Evolutionary conservation across 2,797 vertebrate genomes (phyloP), one percentile per base, ranked within the genome.

Genomic region (Scomberomorus guttatus): DNA sequence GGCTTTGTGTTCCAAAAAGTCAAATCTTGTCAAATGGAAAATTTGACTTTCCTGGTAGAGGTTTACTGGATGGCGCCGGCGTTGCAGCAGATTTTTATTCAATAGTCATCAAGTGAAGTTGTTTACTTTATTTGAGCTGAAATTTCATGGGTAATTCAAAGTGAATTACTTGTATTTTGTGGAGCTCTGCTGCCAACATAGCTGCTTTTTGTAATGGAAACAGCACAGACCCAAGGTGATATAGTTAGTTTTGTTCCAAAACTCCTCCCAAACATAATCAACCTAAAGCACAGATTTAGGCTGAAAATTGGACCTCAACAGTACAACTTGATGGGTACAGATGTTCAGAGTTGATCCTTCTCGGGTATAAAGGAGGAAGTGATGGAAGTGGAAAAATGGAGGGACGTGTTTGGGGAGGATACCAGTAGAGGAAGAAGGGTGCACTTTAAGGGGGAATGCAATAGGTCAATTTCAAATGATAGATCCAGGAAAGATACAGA

Each of bases 51-150:
- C 42, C 32, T 39, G 46, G 25, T 60, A 55, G 70, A 56, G 44
- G 68, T 58, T 66, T 50, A 27, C 3, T 57, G 63, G 79, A 76
- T 46, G 55, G 25, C 65, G 51, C 39, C 77, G 76, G 79, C 67
- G 78, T 50, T 29, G 67, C 57, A 57, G 59, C 52, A 25, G 17
- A n/a, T 61, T 64, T 61, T 58, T 78, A 67, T 76, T 5, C 42
- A 64, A 54, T 1, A 13, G 10, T 79, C 75, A 66, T 80, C 51
- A 56, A 80, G 62, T 4, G 51, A 51, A 80, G 58, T 39, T 81
- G 80, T 90, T 90, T 89, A 86, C 76, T 86, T 83, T 72, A 90
- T 78, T 75, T n/a, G 42, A 75, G 69, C 66, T 73, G 71, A 83
- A 72, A 68, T 78, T 70, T 81, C 67, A 75, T 18, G 76, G 66